Percentiles rank a stretch among this genome's conserved stretches.
Evolutionary conservation across 2,888 invertebrate species (phyloP).

Genomic region (Blomia tropicalis): DNA sequence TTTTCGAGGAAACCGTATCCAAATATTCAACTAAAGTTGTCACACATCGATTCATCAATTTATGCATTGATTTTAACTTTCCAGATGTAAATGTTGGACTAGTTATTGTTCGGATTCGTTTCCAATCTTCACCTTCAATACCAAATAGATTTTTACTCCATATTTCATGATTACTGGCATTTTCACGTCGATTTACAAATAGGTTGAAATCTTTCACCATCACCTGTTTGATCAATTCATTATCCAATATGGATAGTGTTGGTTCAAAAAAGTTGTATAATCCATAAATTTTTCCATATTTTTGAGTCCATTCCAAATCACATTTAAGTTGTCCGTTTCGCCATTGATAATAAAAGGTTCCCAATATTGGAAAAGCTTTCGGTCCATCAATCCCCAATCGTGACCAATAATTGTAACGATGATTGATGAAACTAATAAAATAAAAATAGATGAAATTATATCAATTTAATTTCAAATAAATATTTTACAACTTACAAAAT

Average conservation of each 20-base stretch:
- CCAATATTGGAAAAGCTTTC: no score
- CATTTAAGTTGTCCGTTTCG: no score
- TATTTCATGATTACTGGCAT: neutral
- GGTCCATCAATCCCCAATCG: no score
- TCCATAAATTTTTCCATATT: conserved; percentile 21
- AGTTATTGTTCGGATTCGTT: neutral
- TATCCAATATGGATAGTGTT: neutral
- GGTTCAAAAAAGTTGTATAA: neutral
- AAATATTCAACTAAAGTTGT: neutral
- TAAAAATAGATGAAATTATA: no score
- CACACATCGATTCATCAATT: neutral
- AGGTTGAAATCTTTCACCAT: conserved; percentile 17
- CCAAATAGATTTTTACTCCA: neutral
- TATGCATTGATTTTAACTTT: conserved; percentile 3
- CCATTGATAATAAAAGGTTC: no score
- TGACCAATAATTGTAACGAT: no score
- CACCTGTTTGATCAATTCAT: conserved; percentile 12
- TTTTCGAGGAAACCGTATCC: neutral
- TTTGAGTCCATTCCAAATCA: no score
- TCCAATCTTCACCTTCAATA: neutral
- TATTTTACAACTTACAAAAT: no score
- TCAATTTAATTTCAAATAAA: no score
- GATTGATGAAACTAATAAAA: no score
- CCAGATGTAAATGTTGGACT: conserved; percentile 15
- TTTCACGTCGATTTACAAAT: neutral